phyloP scores from a whole-genome alignment of 2,797 vertebrate species.

The Ceryle rudis region DNA sequence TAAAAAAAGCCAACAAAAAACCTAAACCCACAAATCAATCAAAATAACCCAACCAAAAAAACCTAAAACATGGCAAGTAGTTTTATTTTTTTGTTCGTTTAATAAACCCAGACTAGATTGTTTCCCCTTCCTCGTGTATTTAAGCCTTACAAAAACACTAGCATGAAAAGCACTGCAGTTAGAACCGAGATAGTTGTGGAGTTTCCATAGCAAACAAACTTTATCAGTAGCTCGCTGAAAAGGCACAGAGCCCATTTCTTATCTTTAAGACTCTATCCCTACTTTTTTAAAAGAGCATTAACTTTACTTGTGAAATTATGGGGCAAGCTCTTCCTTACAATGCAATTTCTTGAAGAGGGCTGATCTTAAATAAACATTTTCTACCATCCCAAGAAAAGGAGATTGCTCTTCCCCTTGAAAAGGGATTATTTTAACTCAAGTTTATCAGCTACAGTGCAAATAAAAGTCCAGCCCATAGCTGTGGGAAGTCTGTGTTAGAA shows the following conservation, averaged over 20 bases:
- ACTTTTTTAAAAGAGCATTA: not conserved
- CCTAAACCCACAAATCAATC: not conserved
- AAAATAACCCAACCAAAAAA: too few species aligned
- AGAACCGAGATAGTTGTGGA: not conserved
- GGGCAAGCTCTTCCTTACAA: not conserved
- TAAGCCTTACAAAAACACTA: not conserved
- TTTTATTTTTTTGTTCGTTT: too few species aligned
- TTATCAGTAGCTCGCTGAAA: constrained; percentile 8
- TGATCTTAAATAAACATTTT: not conserved
- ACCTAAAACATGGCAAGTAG: not conserved
- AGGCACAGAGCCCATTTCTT: not conserved
- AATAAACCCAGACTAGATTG: not conserved
- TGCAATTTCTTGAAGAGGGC: not conserved
- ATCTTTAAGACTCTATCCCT: not conserved
- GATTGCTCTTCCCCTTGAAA: not conserved
- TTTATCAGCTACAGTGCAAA: not conserved
- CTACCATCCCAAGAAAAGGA: not conserved
- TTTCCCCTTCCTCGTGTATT: not conserved
- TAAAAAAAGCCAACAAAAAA: not conserved
- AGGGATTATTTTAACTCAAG: not conserved
- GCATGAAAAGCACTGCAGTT: not conserved
- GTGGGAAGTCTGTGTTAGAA: not conserved
- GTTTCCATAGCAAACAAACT: not conserved
- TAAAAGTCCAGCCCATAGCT: not conserved
- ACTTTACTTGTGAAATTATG: not conserved